Evolutionary conservation across 92 coral and sea anemone genomes (phyloP).

Genomic region (Porites evermanni): DNA sequence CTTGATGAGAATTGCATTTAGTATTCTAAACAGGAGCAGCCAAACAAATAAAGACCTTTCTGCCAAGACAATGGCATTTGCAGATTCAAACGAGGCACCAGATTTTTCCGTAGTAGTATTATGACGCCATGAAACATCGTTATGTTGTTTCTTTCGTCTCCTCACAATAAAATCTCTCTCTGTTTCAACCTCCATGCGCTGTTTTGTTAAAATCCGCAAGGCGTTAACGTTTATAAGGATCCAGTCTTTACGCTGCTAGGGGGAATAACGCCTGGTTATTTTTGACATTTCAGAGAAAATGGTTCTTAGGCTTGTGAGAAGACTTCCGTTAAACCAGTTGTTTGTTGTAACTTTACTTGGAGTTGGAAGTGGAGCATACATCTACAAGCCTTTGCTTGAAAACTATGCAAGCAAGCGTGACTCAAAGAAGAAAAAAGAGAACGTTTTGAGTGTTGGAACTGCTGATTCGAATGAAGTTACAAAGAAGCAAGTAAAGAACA

Average conservation of each 20-base stretch:
- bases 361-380: conserved; percentile 89
- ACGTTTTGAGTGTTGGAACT: neutral
- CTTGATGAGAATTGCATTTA: conserved; percentile 75
- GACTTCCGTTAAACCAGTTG: conserved; percentile 84
- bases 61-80: neutral
- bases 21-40: conserved; percentile 71
- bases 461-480: neutral
- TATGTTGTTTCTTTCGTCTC: conserved; percentile 17
- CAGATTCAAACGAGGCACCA: neutral
- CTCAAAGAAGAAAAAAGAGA: neutral
- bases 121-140: neutral
- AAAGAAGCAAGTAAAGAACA: neutral
- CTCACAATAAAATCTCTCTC: neutral
- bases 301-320: conserved; percentile 65
- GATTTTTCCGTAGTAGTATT: neutral
- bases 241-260: conserved; percentile 9
- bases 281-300: neutral
- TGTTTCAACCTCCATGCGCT: conserved; percentile 7
- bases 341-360: conserved; percentile 82
- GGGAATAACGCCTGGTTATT: conserved; percentile 7
- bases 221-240: conserved; percentile 18
- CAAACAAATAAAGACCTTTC: conserved; percentile 24
- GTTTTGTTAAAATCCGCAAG: neutral
- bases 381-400: conserved; percentile 83
- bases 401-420: conserved; percentile 38